Evolutionary conservation across 2,888 invertebrate genomes (phyloP), one percentile per base, ranked within the genome.

Genomic region (Rutpela maculata): DNA sequence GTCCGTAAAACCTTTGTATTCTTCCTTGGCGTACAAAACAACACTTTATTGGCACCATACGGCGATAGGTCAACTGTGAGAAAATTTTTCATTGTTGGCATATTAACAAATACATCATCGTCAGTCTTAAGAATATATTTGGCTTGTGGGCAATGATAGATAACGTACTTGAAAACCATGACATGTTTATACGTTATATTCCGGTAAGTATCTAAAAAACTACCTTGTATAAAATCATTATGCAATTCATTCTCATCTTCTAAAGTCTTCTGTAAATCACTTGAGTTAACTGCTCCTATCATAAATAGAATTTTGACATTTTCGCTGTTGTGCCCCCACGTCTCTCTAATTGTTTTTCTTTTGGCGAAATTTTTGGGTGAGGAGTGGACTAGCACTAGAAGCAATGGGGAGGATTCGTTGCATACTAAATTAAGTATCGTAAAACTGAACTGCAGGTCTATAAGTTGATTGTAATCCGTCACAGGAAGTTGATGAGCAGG

Each of bases 171-270:
- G 62, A 96, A 90, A 0, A 94, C 95, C 93, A 95, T 95, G 7
- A 95, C 93, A 88, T 96, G 96, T 86, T 97, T 97, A 84, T 96
- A 95, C 0, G 96, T 96, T 89, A 97, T 92, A 88, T 97, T 97
- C 68, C 93, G 91, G 86, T 97, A 97, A 0, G 93, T 92, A 89
- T 97, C 97, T 57, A 91, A 82, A 85, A 96, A 97, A 76, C 91
- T 93, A 0, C 96, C 96, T 86, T 96, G 95, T 18, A 96, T 92
- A 69, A 97, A 90, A 85, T 97, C 97, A 0, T 91, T 91, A 84
- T 93, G 91, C 0, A 88, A 85, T 0, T 85, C 85, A 84, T 93
- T 92, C 86, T 96, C 95, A 6, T 89, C 85, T 10, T 89, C 86
- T 11, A 92, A 60, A 18, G 69, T 72, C 12, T 77, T 87, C 76